Conservation (phyloP, 1,140 invertebrate species). For the Apis cerana region DNA sequence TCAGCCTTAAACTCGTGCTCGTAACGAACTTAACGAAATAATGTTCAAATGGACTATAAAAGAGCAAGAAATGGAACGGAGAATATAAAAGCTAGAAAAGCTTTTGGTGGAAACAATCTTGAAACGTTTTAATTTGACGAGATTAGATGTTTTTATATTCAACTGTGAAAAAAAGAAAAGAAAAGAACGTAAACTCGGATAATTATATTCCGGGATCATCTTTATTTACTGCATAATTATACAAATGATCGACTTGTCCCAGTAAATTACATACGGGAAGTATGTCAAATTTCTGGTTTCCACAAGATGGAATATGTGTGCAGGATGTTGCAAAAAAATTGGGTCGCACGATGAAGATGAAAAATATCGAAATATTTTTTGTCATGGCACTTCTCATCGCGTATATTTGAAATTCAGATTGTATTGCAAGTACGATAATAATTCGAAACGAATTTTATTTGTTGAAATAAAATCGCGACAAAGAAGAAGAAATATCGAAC, state of each 20-base stretch:
- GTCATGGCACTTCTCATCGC: background rate
- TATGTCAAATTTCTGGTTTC: background rate
- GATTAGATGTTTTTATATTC: too few species aligned
- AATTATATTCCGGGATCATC: background rate
- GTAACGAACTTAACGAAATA: constrained; percentile 11
- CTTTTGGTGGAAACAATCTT: too few species aligned
- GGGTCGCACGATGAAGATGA: too few species aligned
- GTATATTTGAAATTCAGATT: too few species aligned
- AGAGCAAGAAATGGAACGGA: too few species aligned
- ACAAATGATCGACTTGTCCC: background rate
- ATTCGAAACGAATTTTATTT: background rate
- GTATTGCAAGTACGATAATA: background rate
- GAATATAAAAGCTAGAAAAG: too few species aligned
- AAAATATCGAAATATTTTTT: background rate
- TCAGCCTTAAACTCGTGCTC: constrained; percentile 16
- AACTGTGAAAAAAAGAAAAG: too few species aligned
- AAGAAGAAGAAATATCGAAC: background rate
- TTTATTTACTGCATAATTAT: background rate
- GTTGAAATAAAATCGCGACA: background rate
- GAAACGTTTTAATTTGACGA: too few species aligned
- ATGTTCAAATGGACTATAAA: background rate
- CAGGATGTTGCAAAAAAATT: too few species aligned
- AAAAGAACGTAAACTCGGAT: too few species aligned
- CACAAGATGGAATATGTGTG: too few species aligned
- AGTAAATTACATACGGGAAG: background rate